Evolutionary conservation across 2,113 vertebrate genomes (phyloP).

Genomic region (Lepisosteus osseus): DNA sequence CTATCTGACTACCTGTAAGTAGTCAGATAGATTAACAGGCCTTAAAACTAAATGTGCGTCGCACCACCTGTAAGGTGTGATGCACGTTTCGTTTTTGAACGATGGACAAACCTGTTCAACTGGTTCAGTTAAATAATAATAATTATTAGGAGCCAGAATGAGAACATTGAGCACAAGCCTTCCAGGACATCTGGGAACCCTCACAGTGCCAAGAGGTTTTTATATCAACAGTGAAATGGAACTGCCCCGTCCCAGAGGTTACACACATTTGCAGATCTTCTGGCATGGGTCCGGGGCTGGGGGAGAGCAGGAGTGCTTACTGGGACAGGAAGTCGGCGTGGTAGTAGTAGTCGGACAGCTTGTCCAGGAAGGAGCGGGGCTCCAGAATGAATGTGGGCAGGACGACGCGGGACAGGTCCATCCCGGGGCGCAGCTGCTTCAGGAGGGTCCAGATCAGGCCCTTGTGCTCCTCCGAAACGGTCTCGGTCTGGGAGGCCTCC

Average conservation of each 20-base stretch:
- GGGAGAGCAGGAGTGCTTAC: slow-evolving; percentile 57
- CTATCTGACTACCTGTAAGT: too few relatives aligned
- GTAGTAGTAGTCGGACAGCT: slow-evolving; percentile 91
- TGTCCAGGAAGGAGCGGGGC: slow-evolving; percentile 90
- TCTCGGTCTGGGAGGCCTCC: slow-evolving; percentile 83
- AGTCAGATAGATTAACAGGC: background rate
- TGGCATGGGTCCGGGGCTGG: background rate
- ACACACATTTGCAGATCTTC: background rate
- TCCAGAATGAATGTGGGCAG: slow-evolving; percentile 93
- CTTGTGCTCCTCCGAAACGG: slow-evolving; percentile 87
- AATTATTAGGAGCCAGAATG: too few relatives aligned
- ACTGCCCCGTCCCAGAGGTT: too few relatives aligned
- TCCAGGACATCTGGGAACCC: too few relatives aligned
- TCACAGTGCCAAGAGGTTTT: too few relatives aligned
- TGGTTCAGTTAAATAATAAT: too few relatives aligned
- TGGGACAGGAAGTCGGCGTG: slow-evolving; percentile 90
- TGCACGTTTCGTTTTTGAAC: too few relatives aligned
- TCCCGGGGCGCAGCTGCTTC: slow-evolving; percentile 86
- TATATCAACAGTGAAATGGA: too few relatives aligned
- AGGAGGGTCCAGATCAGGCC: slow-evolving; percentile 84
- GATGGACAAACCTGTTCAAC: too few relatives aligned
- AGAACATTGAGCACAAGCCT: too few relatives aligned
- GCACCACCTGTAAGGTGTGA: too few relatives aligned
- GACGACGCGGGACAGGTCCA: slow-evolving; percentile 90
- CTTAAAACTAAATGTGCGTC: background rate